Evolutionary conservation across 2,113 vertebrate genomes (phyloP).

Genomic region (Sander vitreus): DNA sequence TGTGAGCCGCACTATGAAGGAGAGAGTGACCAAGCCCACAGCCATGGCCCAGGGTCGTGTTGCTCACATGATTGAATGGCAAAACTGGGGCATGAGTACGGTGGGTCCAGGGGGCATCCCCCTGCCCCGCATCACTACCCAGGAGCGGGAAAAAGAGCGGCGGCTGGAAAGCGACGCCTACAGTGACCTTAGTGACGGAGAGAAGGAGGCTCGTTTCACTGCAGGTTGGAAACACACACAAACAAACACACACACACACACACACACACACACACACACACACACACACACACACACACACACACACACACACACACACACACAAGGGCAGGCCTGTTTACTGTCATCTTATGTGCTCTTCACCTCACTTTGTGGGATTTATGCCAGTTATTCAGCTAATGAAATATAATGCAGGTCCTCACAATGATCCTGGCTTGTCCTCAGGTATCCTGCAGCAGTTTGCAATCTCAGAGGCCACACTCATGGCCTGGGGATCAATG

Average conservation of each 20-base stretch:
- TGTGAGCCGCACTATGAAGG: slow-evolving; percentile 95
- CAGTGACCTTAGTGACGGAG: slow-evolving; percentile 96
- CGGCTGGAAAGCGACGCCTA: slow-evolving; percentile 95
- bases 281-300: background rate
- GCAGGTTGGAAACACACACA: slow-evolving; percentile 86
- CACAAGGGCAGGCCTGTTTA: slow-evolving; percentile 17
- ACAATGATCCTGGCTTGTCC: slow-evolving; percentile 26
- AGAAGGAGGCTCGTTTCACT: slow-evolving; percentile 97
- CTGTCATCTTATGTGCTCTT: slow-evolving; percentile 33
- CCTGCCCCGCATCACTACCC: slow-evolving; percentile 84
- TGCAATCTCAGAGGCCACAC: slow-evolving; percentile 96
- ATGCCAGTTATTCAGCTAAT: slow-evolving; percentile 15
- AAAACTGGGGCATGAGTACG: slow-evolving; percentile 93
- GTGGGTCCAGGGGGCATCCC: slow-evolving; percentile 78
- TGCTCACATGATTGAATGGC: slow-evolving; percentile 99
- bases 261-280: background rate
- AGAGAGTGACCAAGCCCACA: slow-evolving; percentile 97
- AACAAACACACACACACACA: background rate
- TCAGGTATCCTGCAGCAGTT: slow-evolving; percentile 97
- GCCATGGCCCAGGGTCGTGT: slow-evolving; percentile 96
- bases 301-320: background rate
- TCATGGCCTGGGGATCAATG: slow-evolving; percentile 97
- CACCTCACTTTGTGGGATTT: slow-evolving; percentile 13
- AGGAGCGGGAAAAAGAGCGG: slow-evolving; percentile 89
- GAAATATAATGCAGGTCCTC: slow-evolving; percentile 1